phyloP scores from a whole-genome alignment of 2,888 invertebrate genomes.

The Netelia virgata region DNA sequence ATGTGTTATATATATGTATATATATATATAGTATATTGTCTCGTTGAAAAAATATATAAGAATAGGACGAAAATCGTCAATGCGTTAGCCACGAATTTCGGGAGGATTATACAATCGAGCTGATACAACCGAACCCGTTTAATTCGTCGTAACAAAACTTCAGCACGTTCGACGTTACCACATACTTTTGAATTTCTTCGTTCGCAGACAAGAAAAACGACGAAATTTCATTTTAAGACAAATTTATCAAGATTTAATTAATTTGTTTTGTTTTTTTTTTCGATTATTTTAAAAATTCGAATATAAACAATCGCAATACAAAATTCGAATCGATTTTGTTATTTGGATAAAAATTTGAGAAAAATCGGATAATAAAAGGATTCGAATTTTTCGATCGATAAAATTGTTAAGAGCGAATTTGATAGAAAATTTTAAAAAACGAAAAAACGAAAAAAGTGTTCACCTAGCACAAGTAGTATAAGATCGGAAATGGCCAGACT shows the following conservation, averaged over 20 bases:
- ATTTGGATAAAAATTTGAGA: background rate
- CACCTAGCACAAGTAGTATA: conserved; percentile 92
- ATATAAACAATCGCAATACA: too few species aligned
- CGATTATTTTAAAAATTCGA: too few species aligned
- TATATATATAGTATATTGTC: background rate
- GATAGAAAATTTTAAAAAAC: background rate
- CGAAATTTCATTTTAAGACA: too few species aligned
- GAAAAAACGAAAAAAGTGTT: conserved; percentile 82
- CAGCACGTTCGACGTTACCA: conserved; percentile 13
- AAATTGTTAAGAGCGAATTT: background rate
- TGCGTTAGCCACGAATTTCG: conserved; percentile 18
- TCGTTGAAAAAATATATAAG: conserved; percentile 1
- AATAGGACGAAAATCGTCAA: conserved; percentile 1
- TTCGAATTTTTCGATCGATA: too few species aligned
- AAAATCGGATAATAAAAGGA: background rate
- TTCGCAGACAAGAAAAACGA: background rate
- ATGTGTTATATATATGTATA: background rate
- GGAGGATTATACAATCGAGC: conserved; percentile 26
- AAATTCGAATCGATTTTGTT: too few species aligned
- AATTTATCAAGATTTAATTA: too few species aligned
- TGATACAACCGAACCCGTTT: conserved; percentile 16
- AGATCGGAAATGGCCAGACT: conserved; percentile 95
- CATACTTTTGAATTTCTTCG: background rate
- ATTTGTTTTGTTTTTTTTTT: too few species aligned
- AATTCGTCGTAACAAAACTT: conserved; percentile 42